A percentile compares a stretch with the other conserved stretches of the same genome.
These are phyloP conservation scores for Palythoa grandis DNA, from an alignment of 92 coral and sea anemone genomes.

Conservation along the genomic window DNA sequence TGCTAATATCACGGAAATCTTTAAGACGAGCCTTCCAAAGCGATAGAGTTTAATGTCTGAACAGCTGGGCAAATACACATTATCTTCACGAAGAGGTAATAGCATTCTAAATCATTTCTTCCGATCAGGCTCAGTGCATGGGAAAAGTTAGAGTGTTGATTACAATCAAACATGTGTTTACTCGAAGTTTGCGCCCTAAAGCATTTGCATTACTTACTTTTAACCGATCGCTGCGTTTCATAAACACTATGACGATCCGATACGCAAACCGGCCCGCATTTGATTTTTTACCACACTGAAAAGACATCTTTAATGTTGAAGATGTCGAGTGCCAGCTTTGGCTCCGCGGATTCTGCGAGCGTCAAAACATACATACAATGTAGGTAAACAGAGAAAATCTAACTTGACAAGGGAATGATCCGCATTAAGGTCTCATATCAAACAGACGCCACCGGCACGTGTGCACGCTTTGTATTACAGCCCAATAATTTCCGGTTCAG, in stretches of 20 bases:
- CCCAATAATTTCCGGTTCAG: not conserved
- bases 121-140: not conserved
- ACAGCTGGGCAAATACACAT: not conserved
- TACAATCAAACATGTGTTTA: not conserved
- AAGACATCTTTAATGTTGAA: not conserved
- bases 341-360: not conserved
- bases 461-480: slow-evolving; percentile 10
- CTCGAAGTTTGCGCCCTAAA: not conserved
- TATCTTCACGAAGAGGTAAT: not conserved
- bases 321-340: not conserved
- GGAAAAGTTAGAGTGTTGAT: not conserved
- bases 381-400: not conserved
- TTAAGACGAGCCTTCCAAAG: not conserved
- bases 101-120: not conserved
- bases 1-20: not conserved
- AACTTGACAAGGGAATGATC: not conserved
- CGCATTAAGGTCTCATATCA: slow-evolving; percentile 12
- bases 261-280: not conserved
- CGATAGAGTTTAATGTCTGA: not conserved
- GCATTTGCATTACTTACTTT: not conserved
- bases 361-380: not conserved
- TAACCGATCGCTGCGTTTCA: not conserved
- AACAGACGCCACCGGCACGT: slow-evolving; percentile 18
- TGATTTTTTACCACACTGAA: not conserved
- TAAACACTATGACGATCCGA: not conserved